Evolutionary conservation across 2,888 invertebrate genomes (phyloP).

Genomic region (Apantesis nais): DNA sequence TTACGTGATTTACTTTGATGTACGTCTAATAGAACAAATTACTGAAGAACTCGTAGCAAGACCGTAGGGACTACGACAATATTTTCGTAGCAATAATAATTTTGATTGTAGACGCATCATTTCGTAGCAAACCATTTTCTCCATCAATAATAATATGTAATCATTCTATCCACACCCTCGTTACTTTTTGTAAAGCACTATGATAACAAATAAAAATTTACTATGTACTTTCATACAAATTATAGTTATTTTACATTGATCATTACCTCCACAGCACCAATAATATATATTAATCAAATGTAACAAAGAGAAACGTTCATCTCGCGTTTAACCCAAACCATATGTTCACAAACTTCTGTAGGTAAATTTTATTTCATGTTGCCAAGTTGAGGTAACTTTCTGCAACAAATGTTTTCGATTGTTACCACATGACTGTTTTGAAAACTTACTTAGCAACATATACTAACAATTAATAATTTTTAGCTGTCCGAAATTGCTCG

Average conservation of each 20-base stretch:
- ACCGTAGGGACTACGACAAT: constrained; percentile 21
- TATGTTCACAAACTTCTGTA: no score
- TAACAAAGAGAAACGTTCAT: neutral
- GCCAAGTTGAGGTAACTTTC: no score
- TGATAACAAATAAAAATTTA: neutral
- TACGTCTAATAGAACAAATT: neutral
- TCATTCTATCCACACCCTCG: neutral
- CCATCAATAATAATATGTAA: neutral
- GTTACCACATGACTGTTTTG: neutral
- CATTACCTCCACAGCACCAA: neutral
- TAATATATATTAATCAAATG: neutral
- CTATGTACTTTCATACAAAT: neutral
- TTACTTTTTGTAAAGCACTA: neutral
- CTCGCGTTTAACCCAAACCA: neutral
- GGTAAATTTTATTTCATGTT: no score
- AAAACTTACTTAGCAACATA: neutral
- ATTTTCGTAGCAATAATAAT: constrained; percentile 13
- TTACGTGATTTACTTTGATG: constrained; percentile 3
- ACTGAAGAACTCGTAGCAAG: constrained; percentile 8
- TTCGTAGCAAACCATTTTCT: neutral
- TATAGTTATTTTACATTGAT: neutral
- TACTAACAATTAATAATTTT: neutral
- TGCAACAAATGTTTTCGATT: neutral
- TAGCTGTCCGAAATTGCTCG: neutral
- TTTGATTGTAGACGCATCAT: neutral